phyloP scores from a whole-genome alignment of 1,140 invertebrate genomes.

The Adelges cooleyi region DNA sequence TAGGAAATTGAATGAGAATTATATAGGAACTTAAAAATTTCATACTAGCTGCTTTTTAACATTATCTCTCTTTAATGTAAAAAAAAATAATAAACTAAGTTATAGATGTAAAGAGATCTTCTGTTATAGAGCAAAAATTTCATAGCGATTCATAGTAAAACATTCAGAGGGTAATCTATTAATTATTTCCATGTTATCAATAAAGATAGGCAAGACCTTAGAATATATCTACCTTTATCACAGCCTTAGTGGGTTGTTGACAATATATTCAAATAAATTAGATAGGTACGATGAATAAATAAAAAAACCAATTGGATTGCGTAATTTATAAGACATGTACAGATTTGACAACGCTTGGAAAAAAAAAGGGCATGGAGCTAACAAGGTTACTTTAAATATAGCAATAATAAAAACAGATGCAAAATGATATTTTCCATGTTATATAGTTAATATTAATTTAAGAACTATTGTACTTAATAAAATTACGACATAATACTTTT shows the following conservation, averaged over 20 bases:
- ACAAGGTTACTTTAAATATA: too few species aligned
- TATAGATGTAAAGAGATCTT: background rate
- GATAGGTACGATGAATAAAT: background rate
- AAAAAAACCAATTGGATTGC: too few species aligned
- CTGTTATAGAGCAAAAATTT: background rate
- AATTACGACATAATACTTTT: too few species aligned
- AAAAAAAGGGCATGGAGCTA: background rate
- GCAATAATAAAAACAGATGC: too few species aligned
- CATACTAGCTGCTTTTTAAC: background rate
- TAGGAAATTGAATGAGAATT: too few species aligned
- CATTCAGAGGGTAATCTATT: background rate
- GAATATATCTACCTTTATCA: constrained; percentile 8
- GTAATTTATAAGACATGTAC: too few species aligned
- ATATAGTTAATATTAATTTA: too few species aligned
- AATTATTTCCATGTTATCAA: background rate
- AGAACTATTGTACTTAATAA: too few species aligned
- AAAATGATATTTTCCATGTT: too few species aligned
- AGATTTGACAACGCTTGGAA: too few species aligned
- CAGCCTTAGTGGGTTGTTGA: constrained; percentile 24
- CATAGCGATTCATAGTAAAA: background rate
- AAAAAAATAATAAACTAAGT: too few species aligned
- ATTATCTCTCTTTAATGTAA: background rate
- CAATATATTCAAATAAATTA: constrained; percentile 23
- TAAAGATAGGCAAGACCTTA: background rate
- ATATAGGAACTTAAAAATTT: background rate